phyloP scores from a whole-genome alignment of 2,888 invertebrate genomes.

The Diplazon laetatorius region DNA sequence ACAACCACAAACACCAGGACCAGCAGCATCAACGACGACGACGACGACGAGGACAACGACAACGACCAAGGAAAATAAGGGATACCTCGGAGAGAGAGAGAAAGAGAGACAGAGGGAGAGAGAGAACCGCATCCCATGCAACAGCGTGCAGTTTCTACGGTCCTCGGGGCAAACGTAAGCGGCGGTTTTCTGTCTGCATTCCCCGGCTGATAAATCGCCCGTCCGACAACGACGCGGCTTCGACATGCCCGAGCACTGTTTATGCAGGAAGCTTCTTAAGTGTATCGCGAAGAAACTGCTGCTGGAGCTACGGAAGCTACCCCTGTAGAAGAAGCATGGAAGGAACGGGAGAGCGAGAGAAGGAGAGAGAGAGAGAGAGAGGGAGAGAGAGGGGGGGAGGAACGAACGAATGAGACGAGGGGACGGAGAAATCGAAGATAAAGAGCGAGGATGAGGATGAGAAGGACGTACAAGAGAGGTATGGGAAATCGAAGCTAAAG shows the following conservation, averaged over 20 bases:
- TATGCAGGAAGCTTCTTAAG: constrained; percentile 67
- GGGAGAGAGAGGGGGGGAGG: constrained; percentile 26
- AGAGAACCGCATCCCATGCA: no score
- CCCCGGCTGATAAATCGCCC: constrained; percentile 68
- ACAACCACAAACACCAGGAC: background rate
- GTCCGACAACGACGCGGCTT: constrained; percentile 61
- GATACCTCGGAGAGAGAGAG: constrained; percentile 32
- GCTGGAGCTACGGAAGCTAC: constrained; percentile 22
- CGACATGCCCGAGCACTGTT: constrained; percentile 67
- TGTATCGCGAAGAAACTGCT: constrained; percentile 63
- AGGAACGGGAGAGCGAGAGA: constrained; percentile 3
- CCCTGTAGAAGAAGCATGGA: constrained; percentile 29
- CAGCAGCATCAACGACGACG: background rate
- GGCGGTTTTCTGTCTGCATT: constrained; percentile 66
- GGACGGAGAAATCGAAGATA: constrained; percentile 42
- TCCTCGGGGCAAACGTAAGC: constrained; percentile 37
- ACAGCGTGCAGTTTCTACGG: constrained; percentile 26
- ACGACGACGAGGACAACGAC: constrained; percentile 26
- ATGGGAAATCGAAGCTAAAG: constrained; percentile 32
- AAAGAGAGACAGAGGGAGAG: no score
- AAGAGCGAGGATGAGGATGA: constrained; percentile 23
- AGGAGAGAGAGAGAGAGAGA: constrained; percentile 8
- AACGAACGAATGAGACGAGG: constrained; percentile 1
- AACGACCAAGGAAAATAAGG: constrained; percentile 33
- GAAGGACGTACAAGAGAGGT: constrained; percentile 11